A percentile compares a stretch with the other conserved stretches of the same genome.
These are phyloP conservation scores for Ecliptopera silaceata DNA, from an alignment of 2,888 invertebrate genomes.

Conservation along the genomic window DNA sequence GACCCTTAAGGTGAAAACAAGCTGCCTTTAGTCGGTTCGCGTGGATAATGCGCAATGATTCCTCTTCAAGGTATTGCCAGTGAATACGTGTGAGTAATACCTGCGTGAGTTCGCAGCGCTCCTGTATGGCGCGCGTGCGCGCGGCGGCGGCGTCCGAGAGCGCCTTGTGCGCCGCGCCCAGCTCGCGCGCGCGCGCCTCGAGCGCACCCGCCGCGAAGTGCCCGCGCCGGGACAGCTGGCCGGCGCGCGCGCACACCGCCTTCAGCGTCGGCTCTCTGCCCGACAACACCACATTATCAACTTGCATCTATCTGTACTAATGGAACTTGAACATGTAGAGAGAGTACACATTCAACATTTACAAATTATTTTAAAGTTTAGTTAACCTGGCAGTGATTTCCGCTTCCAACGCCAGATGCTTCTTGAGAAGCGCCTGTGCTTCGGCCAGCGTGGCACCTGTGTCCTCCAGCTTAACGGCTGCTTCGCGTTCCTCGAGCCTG, in stretches of 20 bases:
- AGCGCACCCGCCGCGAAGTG: slow-evolving; percentile 93
- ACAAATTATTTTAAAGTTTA: too few species aligned
- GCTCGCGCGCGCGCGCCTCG: slow-evolving; percentile 85
- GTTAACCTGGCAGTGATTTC: slow-evolving; percentile 89
- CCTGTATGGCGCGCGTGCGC: slow-evolving; percentile 86
- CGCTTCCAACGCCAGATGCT: slow-evolving; percentile 95
- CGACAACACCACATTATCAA: background rate
- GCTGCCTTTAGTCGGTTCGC: too few species aligned
- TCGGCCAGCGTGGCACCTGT: slow-evolving; percentile 74
- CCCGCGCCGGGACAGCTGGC: slow-evolving; percentile 90
- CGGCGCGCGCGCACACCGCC: slow-evolving; percentile 88
- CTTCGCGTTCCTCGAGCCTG: slow-evolving; percentile 67
- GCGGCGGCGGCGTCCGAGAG: slow-evolving; percentile 89
- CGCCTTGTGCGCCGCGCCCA: slow-evolving; percentile 87
- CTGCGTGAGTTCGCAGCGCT: slow-evolving; percentile 58
- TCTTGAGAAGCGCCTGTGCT: slow-evolving; percentile 95
- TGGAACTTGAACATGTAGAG: too few species aligned
- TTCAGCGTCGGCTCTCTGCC: slow-evolving; percentile 90
- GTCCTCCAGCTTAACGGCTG: slow-evolving; percentile 48
- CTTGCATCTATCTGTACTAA: background rate
- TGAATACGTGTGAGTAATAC: slow-evolving; percentile 35
- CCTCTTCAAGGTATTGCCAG: too few species aligned
- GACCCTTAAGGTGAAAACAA: too few species aligned
- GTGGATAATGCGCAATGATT: too few species aligned
- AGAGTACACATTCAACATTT: too few species aligned